Percentiles rank a stretch among this genome's conserved stretches.
These are phyloP conservation scores for Okapia johnstoni DNA, from an alignment of 2,113 vertebrate genomes.

Conservation along the genomic window DNA sequence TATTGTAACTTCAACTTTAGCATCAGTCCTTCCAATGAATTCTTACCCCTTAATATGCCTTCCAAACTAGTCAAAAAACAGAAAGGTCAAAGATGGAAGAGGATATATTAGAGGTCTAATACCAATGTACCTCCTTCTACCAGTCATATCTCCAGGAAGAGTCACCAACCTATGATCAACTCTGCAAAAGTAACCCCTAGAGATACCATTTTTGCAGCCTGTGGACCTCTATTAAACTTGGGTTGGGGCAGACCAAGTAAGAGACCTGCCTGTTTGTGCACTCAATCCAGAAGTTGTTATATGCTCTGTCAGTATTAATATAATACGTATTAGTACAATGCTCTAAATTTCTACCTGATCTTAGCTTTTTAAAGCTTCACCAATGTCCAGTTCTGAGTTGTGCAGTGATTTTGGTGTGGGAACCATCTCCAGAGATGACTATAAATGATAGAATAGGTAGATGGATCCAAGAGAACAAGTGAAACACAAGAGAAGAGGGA, in stretches of 20 bases:
- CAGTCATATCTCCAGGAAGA: not conserved
- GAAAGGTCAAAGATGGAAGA: not conserved
- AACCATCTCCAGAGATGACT: not conserved
- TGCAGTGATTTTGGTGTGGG: not conserved
- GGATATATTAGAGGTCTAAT: not conserved
- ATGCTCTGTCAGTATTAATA: not conserved
- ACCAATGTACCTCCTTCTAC: not conserved
- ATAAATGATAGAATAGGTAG: not conserved
- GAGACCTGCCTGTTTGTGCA: not conserved
- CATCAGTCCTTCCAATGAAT: not conserved
- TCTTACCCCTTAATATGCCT: not conserved
- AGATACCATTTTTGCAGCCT: not conserved
- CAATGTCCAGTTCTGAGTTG: not conserved
- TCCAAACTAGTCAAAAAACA: not conserved
- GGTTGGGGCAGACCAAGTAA: not conserved
- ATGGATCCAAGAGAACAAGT: not conserved
- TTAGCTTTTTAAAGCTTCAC: not conserved
- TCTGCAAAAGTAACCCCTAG: not conserved
- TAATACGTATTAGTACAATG: not conserved
- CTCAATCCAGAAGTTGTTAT: not conserved
- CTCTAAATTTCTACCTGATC: not conserved
- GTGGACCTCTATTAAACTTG: not conserved
- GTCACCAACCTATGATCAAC: not conserved
- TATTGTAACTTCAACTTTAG: not conserved
- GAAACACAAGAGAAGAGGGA: not conserved